Base-by-base conservation (phyloP, 2,888 invertebrate genomes). In the Cheilosia impressa region DNA sequence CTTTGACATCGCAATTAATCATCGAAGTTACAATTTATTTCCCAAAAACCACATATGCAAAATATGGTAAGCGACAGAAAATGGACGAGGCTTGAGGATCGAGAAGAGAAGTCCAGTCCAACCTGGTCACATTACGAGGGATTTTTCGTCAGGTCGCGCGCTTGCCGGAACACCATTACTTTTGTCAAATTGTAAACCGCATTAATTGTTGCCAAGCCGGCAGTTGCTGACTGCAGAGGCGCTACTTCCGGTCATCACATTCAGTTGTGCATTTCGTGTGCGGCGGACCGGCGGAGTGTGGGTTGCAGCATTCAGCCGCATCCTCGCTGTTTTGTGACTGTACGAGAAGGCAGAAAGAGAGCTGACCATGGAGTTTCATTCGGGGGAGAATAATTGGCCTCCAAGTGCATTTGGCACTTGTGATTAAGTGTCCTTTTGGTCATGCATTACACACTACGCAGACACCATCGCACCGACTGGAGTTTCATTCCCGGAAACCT, bases 321-420 rank as follows among this genome's bases (percentile, higher is more conserved):
- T 83, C 68, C 78, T 78, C 52, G 41, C 34, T 69, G 58, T 69
- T 53, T 22, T 58, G 43, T 45, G 53, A 66, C 17, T 43, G 53
- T 63, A 27, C 6, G 62, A 34, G 34, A 38, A 41, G 65, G 43
- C 31, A 52, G 52, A 19, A 19, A 75, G 52, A 41, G 38, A 24
- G 73, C 75, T 50, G 65, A 72, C 82, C 72, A 72, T 62, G 62
- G 71, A 66, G 63, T 79, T 38, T 63, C 72, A 50, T 52, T 62
- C 31, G 57, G 58, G 52, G 47, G 78, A 87, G 82, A 87, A 82
- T 87, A 87, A 87, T 87, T 87, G 87, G 77, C 82, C 87, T 76
- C 69, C 87, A 78, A 87, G 87, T 87, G 87, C 87, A 87, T 81
- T 87, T 87, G 87, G 87, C 87, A 87, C 87, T 87, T 87, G 82